Evolutionary conservation across 1,140 invertebrate species (phyloP).

Genomic region (Spodoptera litura): DNA sequence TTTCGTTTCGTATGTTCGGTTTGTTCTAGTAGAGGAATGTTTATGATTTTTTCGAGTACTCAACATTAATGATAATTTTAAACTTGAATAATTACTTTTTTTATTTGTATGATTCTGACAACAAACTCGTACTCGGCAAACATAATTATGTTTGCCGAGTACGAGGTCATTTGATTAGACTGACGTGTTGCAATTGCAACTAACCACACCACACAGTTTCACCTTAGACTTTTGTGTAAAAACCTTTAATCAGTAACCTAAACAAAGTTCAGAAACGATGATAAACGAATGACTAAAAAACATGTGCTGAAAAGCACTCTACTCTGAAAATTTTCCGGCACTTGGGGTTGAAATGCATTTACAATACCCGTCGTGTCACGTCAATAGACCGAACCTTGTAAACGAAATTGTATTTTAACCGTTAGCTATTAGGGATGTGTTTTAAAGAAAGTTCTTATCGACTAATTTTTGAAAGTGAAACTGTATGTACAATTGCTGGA

Average conservation of each 20-base stretch:
- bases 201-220: too few species aligned
- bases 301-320: neutral
- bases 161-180: too few species aligned
- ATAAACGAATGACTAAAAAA: conserved; percentile 11
- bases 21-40: too few species aligned
- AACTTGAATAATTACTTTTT: too few species aligned
- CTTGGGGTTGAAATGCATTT: conserved; percentile 18
- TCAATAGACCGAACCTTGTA: conserved; percentile 18
- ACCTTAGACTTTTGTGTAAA: too few species aligned
- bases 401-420: conserved; percentile 35
- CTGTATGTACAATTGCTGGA: neutral
- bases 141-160: too few species aligned
- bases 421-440: neutral
- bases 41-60: too few species aligned
- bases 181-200: too few species aligned
- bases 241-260: neutral
- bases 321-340: neutral
- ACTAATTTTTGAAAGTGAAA: neutral
- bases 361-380: conserved; percentile 9
- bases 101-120: too few species aligned
- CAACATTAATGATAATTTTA: too few species aligned
- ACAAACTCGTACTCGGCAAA: too few species aligned
- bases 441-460: neutral
- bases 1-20: too few species aligned
- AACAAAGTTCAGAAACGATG: neutral